phyloP scores from a whole-genome alignment of 2,888 invertebrate species.

The Taenaris catops region DNA sequence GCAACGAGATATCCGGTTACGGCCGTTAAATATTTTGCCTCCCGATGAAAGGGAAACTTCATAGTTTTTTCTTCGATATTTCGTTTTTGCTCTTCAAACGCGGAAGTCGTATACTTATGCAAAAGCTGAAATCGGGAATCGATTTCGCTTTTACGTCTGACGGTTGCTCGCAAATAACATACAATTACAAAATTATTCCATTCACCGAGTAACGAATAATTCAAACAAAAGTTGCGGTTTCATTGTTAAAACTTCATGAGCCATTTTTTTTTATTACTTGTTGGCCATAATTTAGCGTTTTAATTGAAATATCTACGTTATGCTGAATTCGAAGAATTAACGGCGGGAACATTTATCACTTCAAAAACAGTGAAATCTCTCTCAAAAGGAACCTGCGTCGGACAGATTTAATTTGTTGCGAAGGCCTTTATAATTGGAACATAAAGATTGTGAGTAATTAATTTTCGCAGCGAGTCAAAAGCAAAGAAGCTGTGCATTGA shows the following conservation, averaged over 20 bases:
- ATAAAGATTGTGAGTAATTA: slow-evolving; percentile 80
- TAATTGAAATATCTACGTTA: slow-evolving; percentile 41
- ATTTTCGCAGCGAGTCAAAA: slow-evolving; percentile 79
- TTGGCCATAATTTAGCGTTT: slow-evolving; percentile 53
- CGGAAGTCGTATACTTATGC: slow-evolving; percentile 76
- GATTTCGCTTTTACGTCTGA: slow-evolving; percentile 64
- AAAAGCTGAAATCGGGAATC: slow-evolving; percentile 67
- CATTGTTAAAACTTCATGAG: slow-evolving; percentile 41
- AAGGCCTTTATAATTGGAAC: slow-evolving; percentile 80
- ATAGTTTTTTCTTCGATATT: slow-evolving; percentile 63
- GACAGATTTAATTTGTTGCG: slow-evolving; percentile 81
- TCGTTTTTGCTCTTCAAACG: slow-evolving; percentile 67
- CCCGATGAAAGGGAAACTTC: slow-evolving; percentile 75
- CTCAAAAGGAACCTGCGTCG: slow-evolving; percentile 76
- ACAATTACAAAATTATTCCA: slow-evolving; percentile 57
- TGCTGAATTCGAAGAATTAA: slow-evolving; percentile 70
- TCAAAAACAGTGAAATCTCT: slow-evolving; percentile 78
- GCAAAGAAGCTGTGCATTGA: slow-evolving; percentile 73
- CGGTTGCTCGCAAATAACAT: slow-evolving; percentile 53
- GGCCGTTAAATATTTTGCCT: slow-evolving; percentile 77
- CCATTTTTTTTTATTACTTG: slow-evolving; percentile 42
- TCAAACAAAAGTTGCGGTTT: slow-evolving; percentile 46
- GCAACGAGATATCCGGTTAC: slow-evolving; percentile 75
- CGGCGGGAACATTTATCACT: slow-evolving; percentile 76
- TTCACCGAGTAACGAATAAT: slow-evolving; percentile 40